These are phyloP conservation scores for Athene cunicularia DNA, from an alignment of 2,113 vertebrate species.

Conservation along the genomic window DNA sequence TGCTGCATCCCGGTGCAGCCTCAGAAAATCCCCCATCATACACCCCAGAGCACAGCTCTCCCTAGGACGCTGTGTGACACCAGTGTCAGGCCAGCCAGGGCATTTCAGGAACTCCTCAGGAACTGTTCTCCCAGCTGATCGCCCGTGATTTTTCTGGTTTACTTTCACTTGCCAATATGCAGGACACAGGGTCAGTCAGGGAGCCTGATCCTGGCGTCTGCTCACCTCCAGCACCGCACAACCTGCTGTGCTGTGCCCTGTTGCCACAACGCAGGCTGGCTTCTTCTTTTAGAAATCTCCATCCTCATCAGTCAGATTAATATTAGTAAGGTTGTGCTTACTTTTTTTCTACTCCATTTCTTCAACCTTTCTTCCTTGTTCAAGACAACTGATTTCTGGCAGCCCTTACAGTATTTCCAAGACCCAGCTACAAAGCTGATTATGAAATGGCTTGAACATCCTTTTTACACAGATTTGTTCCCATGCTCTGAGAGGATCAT, in stretches of 20 bases:
- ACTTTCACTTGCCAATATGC: background rate
- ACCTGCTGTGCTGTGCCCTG: background rate
- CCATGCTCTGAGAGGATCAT: background rate
- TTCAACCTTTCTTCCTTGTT: background rate
- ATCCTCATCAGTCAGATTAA: background rate
- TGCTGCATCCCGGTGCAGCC: background rate
- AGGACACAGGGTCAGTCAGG: background rate
- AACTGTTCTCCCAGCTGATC: background rate
- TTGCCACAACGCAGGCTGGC: background rate
- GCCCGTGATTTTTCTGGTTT: background rate
- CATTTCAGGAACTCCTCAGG: background rate
- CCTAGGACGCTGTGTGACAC: fast-evolving
- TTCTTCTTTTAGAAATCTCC: background rate
- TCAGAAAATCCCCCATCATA: background rate
- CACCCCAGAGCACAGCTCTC: background rate
- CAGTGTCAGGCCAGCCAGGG: background rate
- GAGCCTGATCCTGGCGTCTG: background rate
- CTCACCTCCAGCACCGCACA: background rate
- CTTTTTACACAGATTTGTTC: background rate
- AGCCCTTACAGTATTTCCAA: background rate
- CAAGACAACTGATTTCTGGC: background rate
- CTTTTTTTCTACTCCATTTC: background rate
- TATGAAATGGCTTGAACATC: background rate
- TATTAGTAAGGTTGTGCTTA: background rate
- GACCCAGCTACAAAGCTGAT: background rate